These are phyloP conservation scores for Drosophila flavopinicola DNA, from an alignment of 2,888 invertebrate genomes.

Conservation along the genomic window DNA sequence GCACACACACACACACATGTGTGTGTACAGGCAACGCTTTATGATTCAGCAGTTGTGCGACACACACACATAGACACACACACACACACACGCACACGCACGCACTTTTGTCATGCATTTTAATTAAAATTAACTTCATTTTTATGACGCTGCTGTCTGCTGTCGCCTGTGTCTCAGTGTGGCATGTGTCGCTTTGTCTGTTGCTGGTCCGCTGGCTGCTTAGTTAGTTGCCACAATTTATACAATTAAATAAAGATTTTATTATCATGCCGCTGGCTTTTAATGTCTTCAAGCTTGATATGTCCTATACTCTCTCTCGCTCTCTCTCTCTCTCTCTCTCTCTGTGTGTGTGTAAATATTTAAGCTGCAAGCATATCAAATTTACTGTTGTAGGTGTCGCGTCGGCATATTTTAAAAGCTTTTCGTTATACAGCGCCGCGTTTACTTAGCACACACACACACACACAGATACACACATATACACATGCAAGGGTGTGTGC, in stretches of 20 bases:
- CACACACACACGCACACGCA: slow-evolving; percentile 22
- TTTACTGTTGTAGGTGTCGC: slow-evolving; percentile 79
- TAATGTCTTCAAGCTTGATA: slow-evolving; percentile 47
- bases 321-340: slow-evolving; percentile 13
- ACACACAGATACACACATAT: slow-evolving; percentile 19
- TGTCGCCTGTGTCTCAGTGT: slow-evolving; percentile 18
- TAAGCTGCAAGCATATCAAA: slow-evolving; percentile 77
- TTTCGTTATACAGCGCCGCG: slow-evolving; percentile 70
- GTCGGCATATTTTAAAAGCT: slow-evolving; percentile 83
- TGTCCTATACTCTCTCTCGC: slow-evolving; percentile 22
- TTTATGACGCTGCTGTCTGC: slow-evolving; percentile 64
- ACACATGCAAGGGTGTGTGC: slow-evolving; percentile 7
- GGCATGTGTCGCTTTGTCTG: slow-evolving; percentile 54
- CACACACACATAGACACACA: slow-evolving; percentile 10
- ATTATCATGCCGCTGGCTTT: slow-evolving; percentile 71
- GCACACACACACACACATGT: slow-evolving; percentile 7
- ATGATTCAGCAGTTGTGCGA: slow-evolving; percentile 67
- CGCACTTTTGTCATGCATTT: slow-evolving; percentile 75
- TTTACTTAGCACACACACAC: slow-evolving; percentile 66
- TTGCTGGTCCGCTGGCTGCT: slow-evolving; percentile 39
- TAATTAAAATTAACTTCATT: slow-evolving; percentile 80
- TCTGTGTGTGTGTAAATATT: slow-evolving; percentile 74
- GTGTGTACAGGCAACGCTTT: slow-evolving; percentile 42
- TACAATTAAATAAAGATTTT: slow-evolving; percentile 80
- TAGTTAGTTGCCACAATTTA: slow-evolving; percentile 73